Evolutionary conservation across 2,113 vertebrate species (phyloP), one percentile per base, ranked within the genome.

Genomic region (Spermophilus dauricus): DNA sequence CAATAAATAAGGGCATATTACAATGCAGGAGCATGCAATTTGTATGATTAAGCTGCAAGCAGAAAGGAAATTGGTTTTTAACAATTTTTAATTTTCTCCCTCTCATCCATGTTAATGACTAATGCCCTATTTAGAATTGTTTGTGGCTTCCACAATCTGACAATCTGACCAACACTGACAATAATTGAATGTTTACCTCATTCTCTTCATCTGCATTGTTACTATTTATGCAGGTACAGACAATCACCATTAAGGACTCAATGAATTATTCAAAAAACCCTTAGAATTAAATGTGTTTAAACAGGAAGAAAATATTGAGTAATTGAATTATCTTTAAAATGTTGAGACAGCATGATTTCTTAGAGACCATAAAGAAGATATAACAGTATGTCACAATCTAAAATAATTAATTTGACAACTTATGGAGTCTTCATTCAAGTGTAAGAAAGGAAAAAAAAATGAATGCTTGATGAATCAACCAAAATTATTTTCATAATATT

Each of bases 201-300:
- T 87, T 92, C 16, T 95, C 4, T 75, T 14, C 20, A 80, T 75
- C 37, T 73, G 5, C 26, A 32, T 39, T 45, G 14, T 24, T 93
- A 58, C 45, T 89, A 61, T 88, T 75, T 91, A 53, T 82, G 58
- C 10, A 91, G 24, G 53, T 72, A 56, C 0, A 51, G 69, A 17
- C 24, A 84, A 76, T 93, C 67, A 76, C 32, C 42, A 88, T 88
- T 67, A 93, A 91, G 28, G 28, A 76, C 24, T 72, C 72, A 90
- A 85, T 81, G 34, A 93, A 97, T 95, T 91, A 96, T 85, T 96
- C 89, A 96, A 75, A 81, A 12, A 88, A 51, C 8, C 22, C 85
- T 48, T 72, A 17, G 69, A 58, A 67, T 65, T 94, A 92, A 92
- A 48, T 63, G 3, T 91, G 32, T 65, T 69, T 72, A 78, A 96